Percentiles rank a stretch among this genome's conserved stretches.
These are phyloP conservation scores for Pseudonaja textilis DNA, from an alignment of 2,113 vertebrate species.

Conservation along the genomic window DNA sequence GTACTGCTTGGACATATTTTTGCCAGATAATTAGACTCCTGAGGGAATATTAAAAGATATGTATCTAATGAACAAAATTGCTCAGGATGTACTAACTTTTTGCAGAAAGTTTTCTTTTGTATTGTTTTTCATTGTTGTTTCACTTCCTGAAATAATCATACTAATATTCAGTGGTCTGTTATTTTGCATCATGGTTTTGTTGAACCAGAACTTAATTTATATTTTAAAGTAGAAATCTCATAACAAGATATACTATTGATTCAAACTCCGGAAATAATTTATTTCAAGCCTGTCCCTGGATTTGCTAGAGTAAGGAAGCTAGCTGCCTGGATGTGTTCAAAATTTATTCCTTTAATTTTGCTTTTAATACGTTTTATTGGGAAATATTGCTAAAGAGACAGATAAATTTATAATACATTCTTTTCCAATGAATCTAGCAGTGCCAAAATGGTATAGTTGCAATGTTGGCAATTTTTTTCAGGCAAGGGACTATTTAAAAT, in stretches of 20 bases:
- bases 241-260: constrained; percentile 38
- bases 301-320: constrained; percentile 47
- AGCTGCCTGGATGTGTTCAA: constrained; percentile 44
- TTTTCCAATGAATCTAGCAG: constrained; percentile 42
- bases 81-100: background rate
- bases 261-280: constrained; percentile 60
- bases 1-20: background rate
- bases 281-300: constrained; percentile 66
- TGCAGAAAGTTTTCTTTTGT: background rate
- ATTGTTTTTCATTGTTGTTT: background rate
- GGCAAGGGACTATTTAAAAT: constrained; percentile 38
- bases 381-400: constrained; percentile 50
- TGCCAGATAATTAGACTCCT: background rate
- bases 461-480: constrained; percentile 42
- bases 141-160: background rate
- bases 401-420: constrained; percentile 44
- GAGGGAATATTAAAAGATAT: background rate
- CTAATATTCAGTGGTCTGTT: constrained; percentile 20
- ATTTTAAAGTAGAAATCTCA: constrained; percentile 41
- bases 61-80: background rate
- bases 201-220: constrained; percentile 44
- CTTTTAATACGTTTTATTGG: constrained; percentile 41
- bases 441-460: constrained; percentile 41
- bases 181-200: constrained; percentile 37
- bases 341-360: constrained; percentile 72